Base-by-base conservation (phyloP, 1,140 invertebrate genomes). In the Aphelinus atriplicis region DNA sequence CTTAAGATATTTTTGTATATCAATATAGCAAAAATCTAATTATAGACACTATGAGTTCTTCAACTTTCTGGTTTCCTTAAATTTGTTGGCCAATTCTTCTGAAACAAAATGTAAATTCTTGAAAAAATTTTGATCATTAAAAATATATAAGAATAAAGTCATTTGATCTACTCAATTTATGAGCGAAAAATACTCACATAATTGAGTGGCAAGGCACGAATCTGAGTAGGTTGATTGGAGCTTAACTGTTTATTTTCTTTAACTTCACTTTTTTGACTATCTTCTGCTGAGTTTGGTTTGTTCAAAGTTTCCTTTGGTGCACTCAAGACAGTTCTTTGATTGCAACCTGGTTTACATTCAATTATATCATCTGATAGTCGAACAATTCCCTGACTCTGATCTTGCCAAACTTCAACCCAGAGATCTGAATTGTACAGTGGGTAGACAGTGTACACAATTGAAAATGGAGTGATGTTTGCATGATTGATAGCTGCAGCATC, bases 351-450 rank as follows among this genome's bases (percentile, higher is more conserved):
- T 50, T 47, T 10, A 45, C 58, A 2, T 43, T 69, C 73, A 7
- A 69, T 62, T 51, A 58, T 7, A 69, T 77, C 66, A 7, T 64
- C 42, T 48, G 60, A 68, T 65, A 69, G 53, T 75, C 76, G 7
- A 61, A 7, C 43, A 57, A 64, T 65, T 26, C 26, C 26, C 26
- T 26, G 26, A 26, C 68, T 72, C 4, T 75, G 55, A 72, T 58
- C 68, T 47, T 74, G 69, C 73, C 69, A 77, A 45, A 80, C 47
- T 61, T 78, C 51, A 6, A 80, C 51, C 10, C 77, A 63, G 55
- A 71, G 72, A 58, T 80, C 77, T 53, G 77, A 73, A 71, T 80
- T 73, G 60, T 80, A 78, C 53, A 77, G 70, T 47, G 77, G 79
- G 46, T 77, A 70, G 3, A 80, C 57, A 0, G 65, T 55, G 58